phyloP scores from a whole-genome alignment of 2,797 vertebrate species.

The Microchirus variegatus region DNA sequence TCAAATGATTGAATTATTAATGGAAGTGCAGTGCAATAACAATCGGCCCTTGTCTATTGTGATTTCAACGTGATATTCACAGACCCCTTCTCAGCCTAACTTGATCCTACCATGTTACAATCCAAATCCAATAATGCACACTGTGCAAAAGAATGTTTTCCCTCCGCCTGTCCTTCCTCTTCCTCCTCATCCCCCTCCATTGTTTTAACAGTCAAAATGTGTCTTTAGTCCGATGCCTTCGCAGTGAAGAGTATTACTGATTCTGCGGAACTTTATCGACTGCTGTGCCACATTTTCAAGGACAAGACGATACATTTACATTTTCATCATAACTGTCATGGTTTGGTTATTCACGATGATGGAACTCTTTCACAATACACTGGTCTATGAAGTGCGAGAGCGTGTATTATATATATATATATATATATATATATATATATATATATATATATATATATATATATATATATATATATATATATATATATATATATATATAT shows the following conservation, averaged over 20 bases:
- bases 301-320: conserved; percentile 65
- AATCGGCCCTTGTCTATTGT: conserved; percentile 72
- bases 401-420: too few relatives aligned
- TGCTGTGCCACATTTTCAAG: conserved; percentile 68
- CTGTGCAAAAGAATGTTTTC: conserved; percentile 60
- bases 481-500: too few relatives aligned
- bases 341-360: conserved; percentile 66
- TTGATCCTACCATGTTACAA: conserved; percentile 75
- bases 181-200: conserved; percentile 39
- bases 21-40: conserved; percentile 73
- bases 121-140: conserved; percentile 81
- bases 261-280: conserved; percentile 65
- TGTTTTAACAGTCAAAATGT: conserved; percentile 70
- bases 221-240: conserved; percentile 47
- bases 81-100: conserved; percentile 59
- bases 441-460: too few relatives aligned
- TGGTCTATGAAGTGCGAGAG: conserved; percentile 25
- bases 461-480: too few relatives aligned
- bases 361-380: conserved; percentile 50
- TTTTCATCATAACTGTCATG: conserved; percentile 68
- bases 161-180: conserved; percentile 23
- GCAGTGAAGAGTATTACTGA: conserved; percentile 52
- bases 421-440: too few relatives aligned
- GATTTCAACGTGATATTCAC: conserved; percentile 72
- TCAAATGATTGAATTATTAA: conserved; percentile 83